These are phyloP conservation scores for Neoniphon sammara DNA, from an alignment of 2,797 vertebrate genomes.

Conservation along the genomic window DNA sequence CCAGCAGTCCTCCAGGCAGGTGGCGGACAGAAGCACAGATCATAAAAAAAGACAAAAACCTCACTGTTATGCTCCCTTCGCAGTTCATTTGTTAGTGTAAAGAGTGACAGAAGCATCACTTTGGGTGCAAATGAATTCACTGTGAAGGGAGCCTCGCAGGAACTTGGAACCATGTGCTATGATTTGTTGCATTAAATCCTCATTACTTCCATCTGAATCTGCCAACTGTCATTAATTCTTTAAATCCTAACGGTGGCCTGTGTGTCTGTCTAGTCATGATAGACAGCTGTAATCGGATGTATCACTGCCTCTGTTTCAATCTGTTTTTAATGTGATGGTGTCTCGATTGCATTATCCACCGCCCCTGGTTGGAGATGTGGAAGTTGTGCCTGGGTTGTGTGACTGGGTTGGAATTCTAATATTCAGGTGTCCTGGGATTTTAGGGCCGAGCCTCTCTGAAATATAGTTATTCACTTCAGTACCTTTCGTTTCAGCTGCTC, in stretches of 20 bases:
- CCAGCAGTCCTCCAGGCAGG: slow-evolving; percentile 8
- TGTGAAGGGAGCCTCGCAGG: background rate
- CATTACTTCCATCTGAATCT: slow-evolving; percentile 11
- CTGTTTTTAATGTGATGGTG: slow-evolving; percentile 11
- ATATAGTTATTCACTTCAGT: slow-evolving; percentile 41
- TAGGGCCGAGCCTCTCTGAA: slow-evolving; percentile 43
- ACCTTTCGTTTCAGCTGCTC: slow-evolving; percentile 30
- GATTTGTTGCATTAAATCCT: slow-evolving; percentile 14
- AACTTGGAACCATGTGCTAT: background rate
- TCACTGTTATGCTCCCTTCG: background rate
- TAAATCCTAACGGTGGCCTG: slow-evolving; percentile 6
- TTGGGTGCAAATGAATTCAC: background rate
- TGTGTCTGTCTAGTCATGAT: background rate
- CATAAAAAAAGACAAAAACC: too few relatives aligned
- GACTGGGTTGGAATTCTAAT: slow-evolving; percentile 50
- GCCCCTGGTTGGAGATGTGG: slow-evolving; percentile 8
- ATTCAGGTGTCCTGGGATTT: slow-evolving; percentile 40
- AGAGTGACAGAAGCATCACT: slow-evolving; percentile 3
- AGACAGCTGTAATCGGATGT: slow-evolving; percentile 13
- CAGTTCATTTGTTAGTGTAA: background rate
- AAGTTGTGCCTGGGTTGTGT: slow-evolving; percentile 19
- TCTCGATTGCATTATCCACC: background rate
- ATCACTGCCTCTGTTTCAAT: background rate
- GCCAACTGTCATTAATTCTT: slow-evolving; percentile 12
- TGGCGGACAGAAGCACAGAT: background rate